Evolutionary conservation across 2,113 vertebrate genomes (phyloP), one percentile per base, ranked within the genome.

Genomic region (Pristiophorus japonicus): DNA sequence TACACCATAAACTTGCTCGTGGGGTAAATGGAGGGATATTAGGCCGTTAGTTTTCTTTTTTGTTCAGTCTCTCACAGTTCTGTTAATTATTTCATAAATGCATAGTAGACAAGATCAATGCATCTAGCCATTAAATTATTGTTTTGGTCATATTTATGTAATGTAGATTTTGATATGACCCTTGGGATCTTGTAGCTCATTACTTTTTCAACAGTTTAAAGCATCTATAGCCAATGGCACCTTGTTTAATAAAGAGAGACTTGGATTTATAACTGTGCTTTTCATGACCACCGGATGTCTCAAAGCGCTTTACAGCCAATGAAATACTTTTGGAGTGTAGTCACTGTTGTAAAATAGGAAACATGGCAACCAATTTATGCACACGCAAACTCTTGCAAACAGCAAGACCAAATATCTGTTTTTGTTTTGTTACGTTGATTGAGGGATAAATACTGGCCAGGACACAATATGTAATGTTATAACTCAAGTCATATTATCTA

Each of bases 381-480:
- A n/a, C n/a, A n/a, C n/a, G n/a, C n/a, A n/a, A n/a, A n/a, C n/a
- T n/a, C n/a, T n/a, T n/a, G n/a, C n/a, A n/a, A n/a, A n/a, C n/a
- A n/a, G n/a, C n/a, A n/a, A n/a, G n/a, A n/a, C n/a, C n/a, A n/a
- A n/a, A n/a, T n/a, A n/a, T n/a, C n/a, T n/a, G n/a, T n/a, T n/a
- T n/a, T n/a, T n/a, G n/a, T n/a, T n/a, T n/a, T n/a, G n/a, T n/a
- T n/a, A n/a, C n/a, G n/a, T n/a, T n/a, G n/a, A n/a, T n/a, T n/a
- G n/a, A n/a, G n/a, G n/a, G n/a, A n/a, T n/a, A n/a, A n/a, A n/a
- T n/a, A n/a, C n/a, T n/a, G n/a, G n/a, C n/a, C n/a, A n/a, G n/a
- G n/a, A n/a, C n/a, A n/a, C n/a, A n/a, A n/a, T 91, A 91, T 62
- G 88, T 91, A 91, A 91, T 62, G 30, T 63, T 91, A 59, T 91